Base-by-base conservation (phyloP, 2,113 vertebrate genomes). In the Shinisaurus crocodilurus region DNA sequence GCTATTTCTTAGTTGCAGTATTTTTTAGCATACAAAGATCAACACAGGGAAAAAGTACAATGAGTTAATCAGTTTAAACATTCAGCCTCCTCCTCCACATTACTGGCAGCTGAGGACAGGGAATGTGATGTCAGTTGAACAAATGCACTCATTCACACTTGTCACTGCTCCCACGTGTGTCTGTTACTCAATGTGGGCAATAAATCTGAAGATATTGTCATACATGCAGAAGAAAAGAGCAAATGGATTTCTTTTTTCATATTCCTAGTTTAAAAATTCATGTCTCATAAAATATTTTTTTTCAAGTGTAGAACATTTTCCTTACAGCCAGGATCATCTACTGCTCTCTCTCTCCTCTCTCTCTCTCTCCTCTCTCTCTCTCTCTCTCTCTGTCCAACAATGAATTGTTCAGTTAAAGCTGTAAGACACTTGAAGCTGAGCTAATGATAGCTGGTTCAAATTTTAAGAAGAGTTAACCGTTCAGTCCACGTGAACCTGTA, bases 101-200 rank as follows among this genome's bases (percentile, higher is more conserved):
- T 60, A 79, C 32, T 63, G 57, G 8, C 57, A 72, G 32, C 40
- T 60, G 32, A 82, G 80, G 34, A 18, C n/a, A 72, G 86, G 27
- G 23, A 75, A 86, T 45, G 86, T 40, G n/a, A 45, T 88, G 40
- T n/a, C 32, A 88, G 57, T 32, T 76, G 69, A 40, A 85, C 60
- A 89, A 85, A 89, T 40, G 57, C 63, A 40, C 72, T 67, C 57
- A 85, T 90, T 90, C 43, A 90, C 82, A 77, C 72, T 89, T 89
- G 67, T 89, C 88, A 85, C 67, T 85, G 25, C 15, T 85, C 88
- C 82, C 60, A 90, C 60, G 45, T 85, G 80, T 60, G 25, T 76
- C 74, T 90, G 60, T 89, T 90, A 67, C 82, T 90, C 82, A 90
- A 65, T 67, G 82, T 67, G 72, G 87, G 82, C 72, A 85, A 82